Evolutionary conservation across 2,888 invertebrate genomes (phyloP).

Genomic region (Poecilus cupreus): DNA sequence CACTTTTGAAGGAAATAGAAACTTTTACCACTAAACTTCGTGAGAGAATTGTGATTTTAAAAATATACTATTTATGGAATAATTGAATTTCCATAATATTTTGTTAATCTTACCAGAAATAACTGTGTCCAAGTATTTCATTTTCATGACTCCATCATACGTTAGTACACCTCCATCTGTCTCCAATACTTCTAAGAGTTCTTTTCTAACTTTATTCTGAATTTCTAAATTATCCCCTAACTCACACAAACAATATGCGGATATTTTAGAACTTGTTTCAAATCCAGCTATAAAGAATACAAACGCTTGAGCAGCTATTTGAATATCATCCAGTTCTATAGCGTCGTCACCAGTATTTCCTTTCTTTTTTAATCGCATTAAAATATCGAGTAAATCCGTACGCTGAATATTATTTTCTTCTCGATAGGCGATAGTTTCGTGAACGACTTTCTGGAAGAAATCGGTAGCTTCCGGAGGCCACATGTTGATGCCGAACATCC

Average conservation of each 20-base stretch:
- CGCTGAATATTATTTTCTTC: conserved; percentile 52
- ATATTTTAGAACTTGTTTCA: conserved; percentile 72
- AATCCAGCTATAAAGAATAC: conserved; percentile 74
- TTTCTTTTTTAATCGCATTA: background rate
- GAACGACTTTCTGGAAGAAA: conserved; percentile 62
- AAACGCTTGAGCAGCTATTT: conserved; percentile 74
- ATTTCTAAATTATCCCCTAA: conserved; percentile 72
- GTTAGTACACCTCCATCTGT: conserved; percentile 70
- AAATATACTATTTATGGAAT: too few relatives aligned
- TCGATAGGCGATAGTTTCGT: conserved; percentile 61
- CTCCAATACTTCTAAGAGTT: conserved; percentile 70
- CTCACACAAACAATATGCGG: conserved; percentile 73
- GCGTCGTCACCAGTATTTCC: background rate
- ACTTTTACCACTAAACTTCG: too few relatives aligned
- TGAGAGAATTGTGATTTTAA: too few relatives aligned
- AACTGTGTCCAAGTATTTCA: conserved; percentile 74
- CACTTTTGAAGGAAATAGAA: too few relatives aligned
- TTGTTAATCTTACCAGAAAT: conserved; percentile 65
- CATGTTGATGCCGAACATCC: conserved; percentile 44
- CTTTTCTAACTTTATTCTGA: conserved; percentile 71
- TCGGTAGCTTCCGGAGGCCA: conserved; percentile 60
- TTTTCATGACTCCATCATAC: conserved; percentile 72
- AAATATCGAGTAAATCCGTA: conserved; percentile 61
- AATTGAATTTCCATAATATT: too few relatives aligned
- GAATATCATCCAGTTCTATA: conserved; percentile 63